A percentile compares a stretch with the other conserved stretches of the same genome.
Evolutionary conservation across 2,797 vertebrate genomes (phyloP).

Genomic region (Sus cebifrons): DNA sequence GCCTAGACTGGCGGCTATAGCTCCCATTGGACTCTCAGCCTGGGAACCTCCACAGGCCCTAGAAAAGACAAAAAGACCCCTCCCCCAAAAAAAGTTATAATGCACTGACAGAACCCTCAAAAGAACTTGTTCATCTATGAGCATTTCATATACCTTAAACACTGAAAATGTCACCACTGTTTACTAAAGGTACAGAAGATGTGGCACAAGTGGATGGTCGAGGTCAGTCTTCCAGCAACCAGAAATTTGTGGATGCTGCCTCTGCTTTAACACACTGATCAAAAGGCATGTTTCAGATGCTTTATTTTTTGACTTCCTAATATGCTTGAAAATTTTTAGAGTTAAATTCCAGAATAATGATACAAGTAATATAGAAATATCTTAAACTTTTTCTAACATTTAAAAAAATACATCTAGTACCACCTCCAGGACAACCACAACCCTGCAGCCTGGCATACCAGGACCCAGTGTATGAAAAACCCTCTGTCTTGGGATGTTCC

Average conservation of each 20-base stretch:
- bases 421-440: neutral
- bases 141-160: conserved; percentile 1
- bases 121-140: neutral
- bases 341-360: neutral
- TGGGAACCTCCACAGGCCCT: too few species aligned
- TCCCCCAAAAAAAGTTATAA: neutral
- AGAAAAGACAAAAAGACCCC: too few species aligned
- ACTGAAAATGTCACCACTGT: neutral
- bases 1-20: too few species aligned
- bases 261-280: neutral
- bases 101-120: neutral
- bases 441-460: neutral
- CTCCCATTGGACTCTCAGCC: too few species aligned
- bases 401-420: neutral
- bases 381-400: conserved; percentile 21
- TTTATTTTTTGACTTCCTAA: conserved; percentile 19
- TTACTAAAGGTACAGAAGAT: neutral
- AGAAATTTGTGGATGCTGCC: accelerated
- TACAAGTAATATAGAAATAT: neutral
- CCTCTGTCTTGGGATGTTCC: neutral
- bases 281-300: neutral
- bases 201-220: neutral
- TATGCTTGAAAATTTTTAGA: conserved; percentile 4
- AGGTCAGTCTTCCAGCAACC: neutral
- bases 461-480: neutral